A percentile compares a stretch with the other conserved stretches of the same genome.
Evolutionary conservation across 1,140 invertebrate species (phyloP).

Genomic region (Notospermus geniculatus): DNA sequence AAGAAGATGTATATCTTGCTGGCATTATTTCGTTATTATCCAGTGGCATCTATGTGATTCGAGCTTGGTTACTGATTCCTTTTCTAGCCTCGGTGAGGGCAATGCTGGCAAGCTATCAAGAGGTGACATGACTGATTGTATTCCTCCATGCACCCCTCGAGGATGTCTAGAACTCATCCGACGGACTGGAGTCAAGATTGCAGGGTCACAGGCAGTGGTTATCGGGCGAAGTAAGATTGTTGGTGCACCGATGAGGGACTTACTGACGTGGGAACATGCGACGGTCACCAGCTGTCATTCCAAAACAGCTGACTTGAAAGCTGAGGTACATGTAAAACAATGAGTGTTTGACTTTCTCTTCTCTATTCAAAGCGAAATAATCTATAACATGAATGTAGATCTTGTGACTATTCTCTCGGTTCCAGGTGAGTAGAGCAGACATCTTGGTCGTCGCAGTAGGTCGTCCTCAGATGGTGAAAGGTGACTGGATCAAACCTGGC

Average conservation of each 20-base stretch:
- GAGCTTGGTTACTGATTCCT: too few species aligned
- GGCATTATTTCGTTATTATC: too few species aligned
- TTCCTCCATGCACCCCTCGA: constrained; percentile 89
- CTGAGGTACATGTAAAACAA: constrained; percentile 63
- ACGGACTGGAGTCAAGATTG: constrained; percentile 72
- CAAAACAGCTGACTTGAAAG: constrained; percentile 78
- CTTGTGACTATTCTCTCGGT: neutral
- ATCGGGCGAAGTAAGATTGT: constrained; percentile 97
- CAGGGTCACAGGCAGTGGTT: constrained; percentile 87
- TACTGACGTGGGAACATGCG: constrained; percentile 94
- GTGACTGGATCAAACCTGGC: constrained; percentile 95
- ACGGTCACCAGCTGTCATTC: constrained; percentile 97
- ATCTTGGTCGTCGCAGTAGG: constrained; percentile 97
- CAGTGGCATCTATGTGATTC: too few species aligned
- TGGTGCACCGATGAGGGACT: constrained; percentile 88
- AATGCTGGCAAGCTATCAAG: constrained; percentile 80
- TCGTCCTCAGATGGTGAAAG: constrained; percentile 85
- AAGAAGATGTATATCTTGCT: too few species aligned
- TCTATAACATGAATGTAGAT: too few species aligned
- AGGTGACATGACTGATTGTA: constrained; percentile 76
- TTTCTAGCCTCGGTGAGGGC: constrained; percentile 73
- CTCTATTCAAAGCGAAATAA: too few species aligned
- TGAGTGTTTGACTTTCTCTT: neutral
- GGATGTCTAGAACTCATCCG: constrained; percentile 92
- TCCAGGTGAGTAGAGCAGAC: constrained; percentile 68